phyloP scores from a whole-genome alignment of 2,113 vertebrate genomes.

The Lycaon pictus region DNA sequence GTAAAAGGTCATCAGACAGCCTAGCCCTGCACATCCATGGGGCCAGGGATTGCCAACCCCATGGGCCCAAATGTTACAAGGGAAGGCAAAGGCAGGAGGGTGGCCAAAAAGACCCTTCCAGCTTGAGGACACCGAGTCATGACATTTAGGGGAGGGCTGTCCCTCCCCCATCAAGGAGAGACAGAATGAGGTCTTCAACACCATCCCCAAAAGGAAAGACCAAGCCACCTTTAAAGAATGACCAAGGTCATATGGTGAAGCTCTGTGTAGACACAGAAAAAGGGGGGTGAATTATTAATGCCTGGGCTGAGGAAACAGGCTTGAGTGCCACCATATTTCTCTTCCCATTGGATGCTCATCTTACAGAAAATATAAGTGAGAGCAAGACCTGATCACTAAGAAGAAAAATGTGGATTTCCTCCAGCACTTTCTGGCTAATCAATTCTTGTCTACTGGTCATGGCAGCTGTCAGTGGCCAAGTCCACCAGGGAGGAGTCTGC shows the following conservation, averaged over 20 bases:
- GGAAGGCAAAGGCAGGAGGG: not conserved
- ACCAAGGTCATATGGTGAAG: constrained; percentile 54
- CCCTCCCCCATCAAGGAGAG: not conserved
- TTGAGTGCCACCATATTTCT: constrained; percentile 57
- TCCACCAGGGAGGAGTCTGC: not conserved
- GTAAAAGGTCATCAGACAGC: not conserved
- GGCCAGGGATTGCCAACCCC: not conserved
- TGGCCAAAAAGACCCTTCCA: not conserved
- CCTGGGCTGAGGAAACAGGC: constrained; percentile 74
- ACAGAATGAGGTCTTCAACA: not conserved
- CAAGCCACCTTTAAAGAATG: constrained; percentile 69
- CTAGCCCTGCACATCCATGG: not conserved
- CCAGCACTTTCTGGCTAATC: not conserved
- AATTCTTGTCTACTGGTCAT: not conserved
- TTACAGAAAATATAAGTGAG: constrained; percentile 69
- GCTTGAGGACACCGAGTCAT: not conserved
- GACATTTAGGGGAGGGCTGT: not conserved
- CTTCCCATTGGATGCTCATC: constrained; percentile 15
- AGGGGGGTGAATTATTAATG: constrained; percentile 79
- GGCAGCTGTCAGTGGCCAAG: not conserved
- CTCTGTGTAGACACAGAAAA: constrained; percentile 42
- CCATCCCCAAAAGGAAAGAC: not conserved
- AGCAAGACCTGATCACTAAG: constrained; percentile 47
- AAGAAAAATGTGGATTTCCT: constrained; percentile 63
- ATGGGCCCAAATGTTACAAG: not conserved